Base-by-base conservation (phyloP, 2,797 vertebrate species). In the Lithobates sylvaticus region DNA sequence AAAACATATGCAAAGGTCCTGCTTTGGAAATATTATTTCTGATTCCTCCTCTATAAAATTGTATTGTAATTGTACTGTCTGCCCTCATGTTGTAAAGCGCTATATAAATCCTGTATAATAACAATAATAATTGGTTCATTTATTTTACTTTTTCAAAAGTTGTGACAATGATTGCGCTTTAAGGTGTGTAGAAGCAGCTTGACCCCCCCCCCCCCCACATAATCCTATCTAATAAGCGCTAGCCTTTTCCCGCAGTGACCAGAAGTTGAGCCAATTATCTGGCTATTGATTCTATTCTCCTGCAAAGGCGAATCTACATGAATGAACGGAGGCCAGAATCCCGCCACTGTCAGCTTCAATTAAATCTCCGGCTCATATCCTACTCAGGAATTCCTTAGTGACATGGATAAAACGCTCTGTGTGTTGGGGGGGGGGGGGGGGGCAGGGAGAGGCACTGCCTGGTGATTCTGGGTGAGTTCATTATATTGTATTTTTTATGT, bases 201-300 rank as follows among this genome's bases (percentile, higher is more conserved):
- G 1, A 39, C 39, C 54, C 26, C 29, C 27, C 78, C 26, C 1
- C 15, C 39, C 16, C 26, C 32, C 15, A 27, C 6, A 54, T 50
- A 77, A 71, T 68, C 67, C 67, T n/a, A 64, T 65, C 75, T 84
- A 79, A 80, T 74, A 67, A 54, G 71, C 65, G 71, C 50, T 64
- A 47, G 36, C 58, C 61, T 27, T 68, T 70, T 61, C 71, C 61
- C 29, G 78, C 44, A 47, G n/a, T 76, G 78, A 61, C 64, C 67
- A 61, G 72, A 44, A 42, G 16, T n/a, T 70, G 6, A 86, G 79
- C 27, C 73, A 86, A 77, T 82, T 76, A 65, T 61, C 65, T 72
- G 42, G 26, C 23, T 78, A 86, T 86, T 86, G 85, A 86, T 86
- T 76, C 23, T 8, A 58, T 72, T 21, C 58, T 71, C 7, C 74